phyloP scores from a whole-genome alignment of 2,888 invertebrate species.

The Altica lythri region DNA sequence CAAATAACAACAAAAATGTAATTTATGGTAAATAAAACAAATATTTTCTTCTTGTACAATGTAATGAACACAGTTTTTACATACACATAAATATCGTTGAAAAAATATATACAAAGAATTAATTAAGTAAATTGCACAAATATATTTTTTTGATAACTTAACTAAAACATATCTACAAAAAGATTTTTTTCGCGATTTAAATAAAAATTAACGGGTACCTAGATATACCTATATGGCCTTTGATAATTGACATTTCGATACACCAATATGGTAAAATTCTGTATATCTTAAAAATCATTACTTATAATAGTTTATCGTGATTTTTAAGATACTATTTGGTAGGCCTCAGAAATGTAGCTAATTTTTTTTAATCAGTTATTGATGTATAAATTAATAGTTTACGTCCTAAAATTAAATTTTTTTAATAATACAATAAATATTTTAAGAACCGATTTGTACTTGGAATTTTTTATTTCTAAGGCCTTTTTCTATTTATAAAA shows the following conservation, averaged over 20 bases:
- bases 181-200: conserved; percentile 13
- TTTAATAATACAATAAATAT: neutral
- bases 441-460: neutral
- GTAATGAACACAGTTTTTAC: conserved; percentile 45
- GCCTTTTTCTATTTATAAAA: conserved; percentile 30
- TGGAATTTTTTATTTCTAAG: conserved; percentile 4
- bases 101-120: conserved; percentile 42
- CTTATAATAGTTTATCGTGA: conserved; percentile 4
- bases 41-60: conserved; percentile 38
- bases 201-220: conserved; percentile 3
- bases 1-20: no score
- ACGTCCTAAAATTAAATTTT: neutral
- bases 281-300: conserved; percentile 15
- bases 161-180: conserved; percentile 32
- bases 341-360: neutral
- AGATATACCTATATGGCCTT: conserved; percentile 5
- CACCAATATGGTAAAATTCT: conserved; percentile 24
- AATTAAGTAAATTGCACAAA: conserved; percentile 33
- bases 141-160: conserved; percentile 16
- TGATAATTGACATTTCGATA: conserved; percentile 8
- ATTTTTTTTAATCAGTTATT: neutral
- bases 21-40: conserved; percentile 22
- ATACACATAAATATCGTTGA: conserved; percentile 41
- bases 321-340: neutral
- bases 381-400: neutral